Percentiles rank a stretch among this genome's conserved stretches.
These are phyloP conservation scores for Falco naumanni DNA, from an alignment of 2,797 vertebrate genomes.

Conservation along the genomic window DNA sequence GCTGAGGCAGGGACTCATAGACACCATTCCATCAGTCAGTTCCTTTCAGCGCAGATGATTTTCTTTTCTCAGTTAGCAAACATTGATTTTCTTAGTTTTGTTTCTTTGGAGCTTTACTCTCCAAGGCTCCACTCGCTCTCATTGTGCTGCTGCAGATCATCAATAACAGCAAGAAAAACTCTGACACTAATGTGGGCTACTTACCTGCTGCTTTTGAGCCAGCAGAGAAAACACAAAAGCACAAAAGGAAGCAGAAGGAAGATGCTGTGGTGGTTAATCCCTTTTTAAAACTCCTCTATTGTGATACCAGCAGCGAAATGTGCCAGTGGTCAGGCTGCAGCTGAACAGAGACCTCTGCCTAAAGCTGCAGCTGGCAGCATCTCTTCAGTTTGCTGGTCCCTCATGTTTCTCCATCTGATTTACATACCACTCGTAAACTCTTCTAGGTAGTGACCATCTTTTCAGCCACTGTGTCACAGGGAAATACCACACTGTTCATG, in stretches of 20 bases:
- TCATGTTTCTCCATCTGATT: fast-evolving
- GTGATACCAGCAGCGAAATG: neutral
- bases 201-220: slow-evolving; percentile 21
- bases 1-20: neutral
- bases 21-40: slow-evolving; percentile 33
- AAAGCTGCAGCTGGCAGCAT: fast-evolving
- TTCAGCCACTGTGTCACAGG: neutral
- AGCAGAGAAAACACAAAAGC: slow-evolving; percentile 1
- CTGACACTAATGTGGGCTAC: neutral
- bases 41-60: slow-evolving; percentile 22
- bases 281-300: neutral
- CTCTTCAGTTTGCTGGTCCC: neutral
- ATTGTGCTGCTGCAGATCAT: slow-evolving; percentile 9
- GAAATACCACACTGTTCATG: neutral
- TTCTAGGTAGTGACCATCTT: neutral
- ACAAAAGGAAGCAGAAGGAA: slow-evolving; percentile 16
- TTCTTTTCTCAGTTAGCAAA: slow-evolving; percentile 6
- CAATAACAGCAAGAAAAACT: slow-evolving; percentile 32
- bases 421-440: neutral
- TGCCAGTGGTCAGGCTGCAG: neutral
- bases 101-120: slow-evolving; percentile 57
- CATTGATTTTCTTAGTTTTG: slow-evolving; percentile 69
- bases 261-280: neutral
- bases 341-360: neutral
- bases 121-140: neutral